Evolutionary conservation across 2,797 vertebrate genomes (phyloP).

Genomic region (Leucoraja ocellata): DNA sequence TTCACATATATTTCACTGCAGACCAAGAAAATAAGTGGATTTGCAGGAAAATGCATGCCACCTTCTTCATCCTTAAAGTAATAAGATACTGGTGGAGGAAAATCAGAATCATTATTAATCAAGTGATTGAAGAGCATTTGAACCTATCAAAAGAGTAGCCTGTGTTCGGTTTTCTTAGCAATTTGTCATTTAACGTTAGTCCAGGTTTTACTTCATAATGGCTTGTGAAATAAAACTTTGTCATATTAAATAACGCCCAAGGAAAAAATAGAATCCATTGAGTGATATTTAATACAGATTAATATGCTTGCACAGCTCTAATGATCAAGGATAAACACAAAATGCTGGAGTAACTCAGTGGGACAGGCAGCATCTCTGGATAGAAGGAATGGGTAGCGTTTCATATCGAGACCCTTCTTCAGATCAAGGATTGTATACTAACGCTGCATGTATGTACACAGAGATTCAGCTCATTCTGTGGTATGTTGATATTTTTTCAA

Average conservation of each 20-base stretch:
- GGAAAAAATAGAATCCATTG: neutral
- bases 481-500: neutral
- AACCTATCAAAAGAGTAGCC: neutral
- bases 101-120: neutral
- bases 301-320: neutral
- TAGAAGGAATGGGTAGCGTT: too few relatives aligned
- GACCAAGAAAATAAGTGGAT: neutral
- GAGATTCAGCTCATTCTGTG: neutral
- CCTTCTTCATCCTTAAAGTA: neutral
- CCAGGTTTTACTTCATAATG: too few relatives aligned
- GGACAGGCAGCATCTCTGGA: too few relatives aligned
- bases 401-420: too few relatives aligned
- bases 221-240: neutral
- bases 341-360: too few relatives aligned
- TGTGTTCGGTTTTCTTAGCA: neutral
- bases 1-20: neutral
- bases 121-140: neutral
- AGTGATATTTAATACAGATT: slow-evolving; percentile 11
- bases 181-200: neutral
- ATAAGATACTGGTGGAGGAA: neutral
- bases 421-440: neutral
- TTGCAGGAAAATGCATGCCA: neutral
- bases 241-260: neutral
- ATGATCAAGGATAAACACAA: neutral
- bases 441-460: neutral